Evolutionary conservation across 2,113 vertebrate species (phyloP).

Genomic region (Dicaeum eximium): DNA sequence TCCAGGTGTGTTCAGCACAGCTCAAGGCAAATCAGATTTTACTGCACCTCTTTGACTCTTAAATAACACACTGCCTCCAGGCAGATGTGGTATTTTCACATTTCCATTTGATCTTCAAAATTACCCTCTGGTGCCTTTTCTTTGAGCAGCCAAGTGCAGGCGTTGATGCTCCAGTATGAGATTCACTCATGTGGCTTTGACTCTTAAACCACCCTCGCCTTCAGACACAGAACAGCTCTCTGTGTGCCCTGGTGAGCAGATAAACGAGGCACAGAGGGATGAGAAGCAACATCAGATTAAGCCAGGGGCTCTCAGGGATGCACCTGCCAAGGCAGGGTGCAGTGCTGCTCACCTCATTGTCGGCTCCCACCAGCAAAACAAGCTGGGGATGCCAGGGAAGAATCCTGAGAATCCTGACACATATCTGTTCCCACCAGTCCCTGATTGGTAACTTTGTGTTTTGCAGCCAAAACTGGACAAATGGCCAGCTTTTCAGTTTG

Average conservation of each 20-base stretch:
- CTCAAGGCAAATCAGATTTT: not conserved
- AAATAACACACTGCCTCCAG: not conserved
- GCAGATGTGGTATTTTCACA: not conserved
- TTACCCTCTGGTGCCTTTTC: not conserved
- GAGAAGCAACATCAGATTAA: not conserved
- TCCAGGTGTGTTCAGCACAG: not conserved
- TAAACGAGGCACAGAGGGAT: not conserved
- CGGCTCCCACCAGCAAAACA: not conserved
- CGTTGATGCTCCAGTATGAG: rapidly evolving
- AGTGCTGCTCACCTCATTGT: not conserved
- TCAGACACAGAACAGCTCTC: not conserved
- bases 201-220: not conserved
- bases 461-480: not conserved
- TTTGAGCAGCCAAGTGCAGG: not conserved
- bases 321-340: rapidly evolving
- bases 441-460: not conserved
- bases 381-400: not conserved
- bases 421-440: not conserved
- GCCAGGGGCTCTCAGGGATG: not conserved
- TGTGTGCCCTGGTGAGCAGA: rapidly evolving
- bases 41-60: not conserved
- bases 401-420: not conserved
- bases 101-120: conserved; percentile 20
- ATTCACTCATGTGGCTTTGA: rapidly evolving
- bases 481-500: not conserved